Evolutionary conservation across 2,113 vertebrate genomes (phyloP).

Genomic region (Misgurnus mizolepis): DNA sequence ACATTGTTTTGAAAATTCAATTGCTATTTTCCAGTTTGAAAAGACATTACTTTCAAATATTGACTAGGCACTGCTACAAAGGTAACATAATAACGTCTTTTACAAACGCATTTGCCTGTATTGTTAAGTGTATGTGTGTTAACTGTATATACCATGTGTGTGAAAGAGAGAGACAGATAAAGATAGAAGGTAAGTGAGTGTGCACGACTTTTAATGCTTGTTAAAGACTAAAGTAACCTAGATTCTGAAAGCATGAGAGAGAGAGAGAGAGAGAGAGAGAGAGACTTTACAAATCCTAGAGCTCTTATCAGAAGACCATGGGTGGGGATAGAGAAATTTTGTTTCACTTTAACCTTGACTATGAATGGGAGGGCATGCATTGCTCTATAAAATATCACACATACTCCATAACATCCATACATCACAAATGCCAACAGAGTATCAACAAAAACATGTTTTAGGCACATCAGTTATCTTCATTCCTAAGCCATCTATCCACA

Average conservation of each 20-base stretch:
- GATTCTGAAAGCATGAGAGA: not conserved
- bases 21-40: no score
- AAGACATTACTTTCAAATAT: no score
- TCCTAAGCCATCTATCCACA: no score
- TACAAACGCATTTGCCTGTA: not conserved
- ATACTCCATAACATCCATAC: not conserved
- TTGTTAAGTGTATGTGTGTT: no score
- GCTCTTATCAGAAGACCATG: conserved; percentile 26
- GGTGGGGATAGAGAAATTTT: not conserved
- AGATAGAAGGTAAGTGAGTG: not conserved
- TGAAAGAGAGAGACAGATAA: not conserved
- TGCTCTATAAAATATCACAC: not conserved
- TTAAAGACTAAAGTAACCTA: not conserved
- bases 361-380: not conserved
- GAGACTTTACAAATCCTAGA: conserved; percentile 10
- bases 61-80: no score
- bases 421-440: no score
- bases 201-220: not conserved
- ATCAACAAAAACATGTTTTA: no score
- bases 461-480: no score
- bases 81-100: no score
- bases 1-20: no score
- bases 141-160: not conserved
- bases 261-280: not conserved
- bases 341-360: conserved; percentile 23